Conservation (phyloP, 2,797 vertebrate species). For the Sebastes alutus region DNA sequence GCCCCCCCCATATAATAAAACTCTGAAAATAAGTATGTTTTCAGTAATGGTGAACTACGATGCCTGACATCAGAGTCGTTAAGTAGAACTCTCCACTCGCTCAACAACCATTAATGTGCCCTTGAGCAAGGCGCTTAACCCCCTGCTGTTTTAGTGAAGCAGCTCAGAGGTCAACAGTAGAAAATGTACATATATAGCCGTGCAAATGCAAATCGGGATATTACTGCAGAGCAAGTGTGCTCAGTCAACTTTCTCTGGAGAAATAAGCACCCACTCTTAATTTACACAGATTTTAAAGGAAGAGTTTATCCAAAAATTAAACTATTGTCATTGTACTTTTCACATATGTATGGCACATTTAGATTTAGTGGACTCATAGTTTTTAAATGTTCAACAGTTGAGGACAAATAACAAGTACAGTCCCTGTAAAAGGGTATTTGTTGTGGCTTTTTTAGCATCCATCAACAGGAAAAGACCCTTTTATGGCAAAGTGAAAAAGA, state of each 20-base stretch:
- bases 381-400: background rate
- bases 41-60: background rate
- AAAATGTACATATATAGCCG: constrained; percentile 3
- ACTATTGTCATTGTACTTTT: background rate
- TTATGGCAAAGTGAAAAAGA: background rate
- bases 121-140: constrained; percentile 47
- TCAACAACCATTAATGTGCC: constrained; percentile 31
- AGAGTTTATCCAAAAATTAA: background rate
- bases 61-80: constrained; percentile 16
- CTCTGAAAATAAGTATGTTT: constrained; percentile 7
- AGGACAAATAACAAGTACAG: background rate
- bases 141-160: constrained; percentile 29
- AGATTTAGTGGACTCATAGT: background rate
- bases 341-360: background rate
- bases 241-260: constrained; percentile 3
- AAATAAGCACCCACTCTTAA: background rate
- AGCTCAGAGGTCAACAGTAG: constrained; percentile 3
- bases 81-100: background rate
- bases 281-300: background rate
- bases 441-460: background rate
- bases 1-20: constrained; percentile 6
- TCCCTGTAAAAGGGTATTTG: background rate
- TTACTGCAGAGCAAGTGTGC: background rate
- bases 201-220: constrained; percentile 34
- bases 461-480: background rate